These are phyloP conservation scores for Allygus modestus DNA, from an alignment of 2,888 invertebrate genomes.

Conservation along the genomic window DNA sequence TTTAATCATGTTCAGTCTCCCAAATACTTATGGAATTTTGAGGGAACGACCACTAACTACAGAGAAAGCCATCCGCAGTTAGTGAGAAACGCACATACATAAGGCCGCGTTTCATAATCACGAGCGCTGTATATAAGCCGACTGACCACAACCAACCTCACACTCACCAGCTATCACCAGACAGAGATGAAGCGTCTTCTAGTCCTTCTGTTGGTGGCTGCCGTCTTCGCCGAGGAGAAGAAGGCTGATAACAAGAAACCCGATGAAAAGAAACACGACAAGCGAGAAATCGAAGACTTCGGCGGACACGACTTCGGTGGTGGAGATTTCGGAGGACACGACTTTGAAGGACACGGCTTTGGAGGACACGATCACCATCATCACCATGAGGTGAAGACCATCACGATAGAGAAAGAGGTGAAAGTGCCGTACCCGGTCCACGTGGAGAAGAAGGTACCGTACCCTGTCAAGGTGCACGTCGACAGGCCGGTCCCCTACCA, in stretches of 20 bases:
- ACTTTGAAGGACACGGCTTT: conserved; percentile 58
- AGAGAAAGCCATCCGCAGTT: no score
- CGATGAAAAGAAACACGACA: conserved; percentile 77
- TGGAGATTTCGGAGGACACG: conserved; percentile 58
- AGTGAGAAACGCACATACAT: background rate
- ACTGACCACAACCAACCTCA: background rate
- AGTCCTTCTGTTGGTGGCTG: conserved; percentile 48
- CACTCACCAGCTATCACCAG: background rate
- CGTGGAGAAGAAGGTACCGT: conserved; percentile 71
- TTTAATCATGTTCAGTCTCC: no score
- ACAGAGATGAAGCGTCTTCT: conserved; percentile 38
- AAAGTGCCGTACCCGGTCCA: conserved; percentile 67
- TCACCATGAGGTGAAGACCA: conserved; percentile 64
- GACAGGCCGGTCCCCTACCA: conserved; percentile 69
- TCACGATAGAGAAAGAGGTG: conserved; percentile 51
- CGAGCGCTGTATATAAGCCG: conserved; percentile 22
- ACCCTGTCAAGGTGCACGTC: conserved; percentile 70
- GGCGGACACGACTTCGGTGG: conserved; percentile 71
- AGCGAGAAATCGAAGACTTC: conserved; percentile 77
- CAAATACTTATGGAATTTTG: no score
- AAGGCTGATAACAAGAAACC: conserved; percentile 70
- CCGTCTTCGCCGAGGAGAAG: conserved; percentile 71
- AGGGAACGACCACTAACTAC: no score
- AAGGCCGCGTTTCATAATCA: background rate
- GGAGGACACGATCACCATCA: conserved; percentile 61